Evolutionary conservation across 2,113 vertebrate species (phyloP), one percentile per base, ranked within the genome.

Genomic region (Arenaria interpres): DNA sequence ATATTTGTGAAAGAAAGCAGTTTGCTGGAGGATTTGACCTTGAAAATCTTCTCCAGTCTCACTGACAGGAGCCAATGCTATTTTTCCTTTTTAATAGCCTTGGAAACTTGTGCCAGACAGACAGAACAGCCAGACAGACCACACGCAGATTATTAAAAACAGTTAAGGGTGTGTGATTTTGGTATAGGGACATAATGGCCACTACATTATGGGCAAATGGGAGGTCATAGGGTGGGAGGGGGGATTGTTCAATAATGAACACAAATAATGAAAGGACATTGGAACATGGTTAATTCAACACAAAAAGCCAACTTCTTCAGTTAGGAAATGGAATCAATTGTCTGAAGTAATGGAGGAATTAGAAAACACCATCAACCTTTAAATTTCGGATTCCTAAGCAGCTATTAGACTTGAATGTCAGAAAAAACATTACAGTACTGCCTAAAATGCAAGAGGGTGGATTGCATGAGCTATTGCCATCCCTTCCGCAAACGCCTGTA

Each of bases 11-110:
- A 97, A 96, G 92, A 46, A 92, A 89, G 86, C 74, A 88, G 76
- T 96, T 94, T 93, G 83, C 92, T 92, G 90, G 69, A 89, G 94
- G 89, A 97, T 97, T 95, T 95, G 89, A 95, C 95, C 96, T 95
- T 94, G 92, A 97, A 96, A 97, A 96, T 97, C 88, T 92, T 95
- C 96, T 78, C 66, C 14, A 20, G 77, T 93, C 92, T 89, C 91
- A 95, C 9, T 93, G 95, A 97, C 89, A 90, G 92, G 30, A 94
- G 77, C 89, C 89, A 91, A 89, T 89, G 92, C 81, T 91, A 82
- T 95, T 97, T 97, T 97, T 88, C 81, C 53, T 66, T 82, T 91
- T 85, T 95, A 93, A 95, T 85, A 88, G 77, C 66, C 54, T 92
- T 93, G 76, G 85, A 90, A 94, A 72, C 35, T 92, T 89, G 66